phyloP scores from a whole-genome alignment of 2,888 invertebrate species.

The Seira musarum region DNA sequence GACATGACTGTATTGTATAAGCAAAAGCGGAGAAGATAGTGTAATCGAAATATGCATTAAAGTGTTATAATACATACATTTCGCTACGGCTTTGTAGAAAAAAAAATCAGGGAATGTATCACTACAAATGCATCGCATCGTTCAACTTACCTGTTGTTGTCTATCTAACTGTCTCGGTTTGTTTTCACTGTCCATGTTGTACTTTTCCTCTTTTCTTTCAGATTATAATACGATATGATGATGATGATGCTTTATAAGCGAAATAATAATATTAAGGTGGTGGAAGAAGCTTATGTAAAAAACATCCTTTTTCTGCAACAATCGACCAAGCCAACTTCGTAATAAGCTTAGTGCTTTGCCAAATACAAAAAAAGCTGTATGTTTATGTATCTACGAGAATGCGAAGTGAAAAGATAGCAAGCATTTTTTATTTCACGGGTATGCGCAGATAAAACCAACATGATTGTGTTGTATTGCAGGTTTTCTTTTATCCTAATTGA shows the following conservation, averaged over 20 bases:
- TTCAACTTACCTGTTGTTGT: neutral
- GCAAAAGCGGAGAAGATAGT: slow-evolving; percentile 7
- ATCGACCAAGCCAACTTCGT: neutral
- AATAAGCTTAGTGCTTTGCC: neutral
- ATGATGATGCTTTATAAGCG: neutral
- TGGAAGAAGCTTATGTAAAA: neutral
- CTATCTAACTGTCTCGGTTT: slow-evolving; percentile 12
- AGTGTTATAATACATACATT: slow-evolving; percentile 22
- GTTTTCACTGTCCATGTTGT: slow-evolving; percentile 28
- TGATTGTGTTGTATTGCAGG: neutral
- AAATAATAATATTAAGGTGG: too few relatives aligned
- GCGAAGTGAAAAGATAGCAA: neutral
- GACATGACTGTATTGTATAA: neutral
- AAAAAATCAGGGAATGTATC: neutral
- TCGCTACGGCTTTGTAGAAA: neutral
- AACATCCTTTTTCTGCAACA: neutral
- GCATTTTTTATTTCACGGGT: neutral
- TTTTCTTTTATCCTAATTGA: slow-evolving; percentile 41
- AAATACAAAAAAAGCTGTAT: neutral
- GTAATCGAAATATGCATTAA: slow-evolving; percentile 34
- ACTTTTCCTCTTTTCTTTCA: slow-evolving; percentile 17
- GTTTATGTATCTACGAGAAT: too few relatives aligned
- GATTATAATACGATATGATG: neutral
- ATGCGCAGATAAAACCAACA: neutral
- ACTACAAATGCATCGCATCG: neutral